These are phyloP conservation scores for Alexandromys fortis DNA, from an alignment of 2,113 vertebrate genomes.

Conservation along the genomic window DNA sequence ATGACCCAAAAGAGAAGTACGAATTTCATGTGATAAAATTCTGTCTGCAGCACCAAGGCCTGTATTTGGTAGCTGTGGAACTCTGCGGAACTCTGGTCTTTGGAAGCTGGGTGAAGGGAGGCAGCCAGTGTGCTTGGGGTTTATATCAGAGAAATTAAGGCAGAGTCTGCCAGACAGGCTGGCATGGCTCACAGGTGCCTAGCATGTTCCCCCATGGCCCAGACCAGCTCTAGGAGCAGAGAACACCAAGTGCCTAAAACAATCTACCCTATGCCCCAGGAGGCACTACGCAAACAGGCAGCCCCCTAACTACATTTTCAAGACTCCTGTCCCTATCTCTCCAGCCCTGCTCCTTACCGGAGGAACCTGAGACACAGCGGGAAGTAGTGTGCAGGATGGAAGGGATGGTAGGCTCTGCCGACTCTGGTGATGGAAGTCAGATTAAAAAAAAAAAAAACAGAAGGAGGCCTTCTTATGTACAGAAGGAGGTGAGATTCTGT, in stretches of 20 bases:
- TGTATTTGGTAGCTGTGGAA: neutral
- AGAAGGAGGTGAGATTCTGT: neutral
- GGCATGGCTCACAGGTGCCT: rapidly evolving
- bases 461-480: neutral
- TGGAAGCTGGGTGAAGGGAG: neutral
- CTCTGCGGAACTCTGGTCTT: neutral
- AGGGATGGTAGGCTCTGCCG: neutral
- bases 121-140: neutral
- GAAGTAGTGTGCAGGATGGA: neutral
- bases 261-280: neutral
- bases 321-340: neutral
- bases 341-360: neutral
- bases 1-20: conserved; percentile 16
- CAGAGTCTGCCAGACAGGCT: neutral
- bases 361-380: neutral
- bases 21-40: conserved; percentile 1
- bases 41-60: neutral
- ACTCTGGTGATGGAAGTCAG: neutral
- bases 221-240: neutral
- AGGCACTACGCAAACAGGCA: neutral
- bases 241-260: neutral
- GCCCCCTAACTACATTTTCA: neutral
- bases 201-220: neutral
- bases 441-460: neutral
- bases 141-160: neutral